Evolutionary conservation across 2,113 vertebrate species (phyloP).

Genomic region (Orientallactaga bullata): DNA sequence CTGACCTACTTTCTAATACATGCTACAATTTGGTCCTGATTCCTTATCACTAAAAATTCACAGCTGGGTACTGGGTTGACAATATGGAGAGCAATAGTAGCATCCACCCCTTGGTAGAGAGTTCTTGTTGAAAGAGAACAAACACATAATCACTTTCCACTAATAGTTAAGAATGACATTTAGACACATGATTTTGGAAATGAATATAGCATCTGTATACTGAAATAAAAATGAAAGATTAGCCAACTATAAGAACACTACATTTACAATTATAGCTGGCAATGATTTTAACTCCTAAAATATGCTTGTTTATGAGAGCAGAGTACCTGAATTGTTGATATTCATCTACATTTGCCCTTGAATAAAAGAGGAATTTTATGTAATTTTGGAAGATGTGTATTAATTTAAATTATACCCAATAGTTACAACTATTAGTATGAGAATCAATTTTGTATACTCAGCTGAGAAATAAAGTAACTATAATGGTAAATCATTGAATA

Average conservation of each 20-base stretch:
- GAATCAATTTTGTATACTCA: conserved; percentile 42
- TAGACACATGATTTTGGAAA: conserved; percentile 54
- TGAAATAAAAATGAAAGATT: conserved; percentile 10
- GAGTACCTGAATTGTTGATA: conserved; percentile 52
- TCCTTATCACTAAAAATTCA: conserved; percentile 7
- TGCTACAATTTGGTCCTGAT: conserved; percentile 19
- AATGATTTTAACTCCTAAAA: conserved; percentile 46
- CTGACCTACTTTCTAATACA: conserved; percentile 17
- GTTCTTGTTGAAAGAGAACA: conserved; percentile 9
- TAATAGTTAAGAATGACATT: conserved; percentile 51
- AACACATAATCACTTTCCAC: conserved; percentile 45
- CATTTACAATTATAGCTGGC: not conserved
- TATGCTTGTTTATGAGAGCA: conserved; percentile 33
- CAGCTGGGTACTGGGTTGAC: conserved; percentile 24
- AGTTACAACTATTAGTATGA: conserved; percentile 31
- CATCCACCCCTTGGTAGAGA: conserved; percentile 12
- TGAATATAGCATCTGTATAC: conserved; percentile 15
- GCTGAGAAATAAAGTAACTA: conserved; percentile 52
- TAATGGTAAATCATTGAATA: conserved; percentile 41
- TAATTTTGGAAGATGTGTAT: conserved; percentile 34
- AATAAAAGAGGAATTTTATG: conserved; percentile 30
- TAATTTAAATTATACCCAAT: conserved; percentile 51
- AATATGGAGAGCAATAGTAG: conserved; percentile 3
- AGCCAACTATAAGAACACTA: conserved; percentile 25
- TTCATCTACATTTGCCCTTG: conserved; percentile 58